Percentiles rank a stretch among this genome's conserved stretches.
Conservation (phyloP, 2,888 invertebrate genomes). For the Drosophila pegasa region DNA sequence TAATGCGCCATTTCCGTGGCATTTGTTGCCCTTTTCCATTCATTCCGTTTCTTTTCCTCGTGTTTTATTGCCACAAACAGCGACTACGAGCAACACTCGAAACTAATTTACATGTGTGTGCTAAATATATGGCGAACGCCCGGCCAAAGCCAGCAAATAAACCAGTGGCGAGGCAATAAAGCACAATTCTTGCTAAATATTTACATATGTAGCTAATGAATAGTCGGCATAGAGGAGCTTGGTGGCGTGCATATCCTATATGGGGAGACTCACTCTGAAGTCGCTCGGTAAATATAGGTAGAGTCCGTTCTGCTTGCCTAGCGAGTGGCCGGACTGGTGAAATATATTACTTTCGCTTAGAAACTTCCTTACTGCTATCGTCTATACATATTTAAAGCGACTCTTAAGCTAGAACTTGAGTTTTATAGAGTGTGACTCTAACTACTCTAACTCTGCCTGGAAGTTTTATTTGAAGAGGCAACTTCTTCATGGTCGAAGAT, state of each 20-base stretch:
- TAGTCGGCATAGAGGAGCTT: conserved; percentile 23
- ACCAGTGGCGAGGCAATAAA: conserved; percentile 21
- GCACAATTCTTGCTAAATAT: conserved; percentile 25
- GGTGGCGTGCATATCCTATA: not conserved
- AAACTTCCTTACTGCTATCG: not conserved
- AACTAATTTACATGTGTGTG: conserved; percentile 34
- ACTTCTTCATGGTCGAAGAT: not conserved
- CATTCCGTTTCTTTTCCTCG: too few relatives aligned
- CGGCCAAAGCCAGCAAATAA: conserved; percentile 14
- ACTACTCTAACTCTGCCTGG: too few relatives aligned
- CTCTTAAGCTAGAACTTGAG: too few relatives aligned
- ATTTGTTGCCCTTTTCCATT: conserved; percentile 36
- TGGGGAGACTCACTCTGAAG: not conserved
- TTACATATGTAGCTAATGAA: conserved; percentile 61
- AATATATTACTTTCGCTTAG: not conserved
- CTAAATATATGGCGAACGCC: conserved; percentile 1
- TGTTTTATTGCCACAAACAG: conserved; percentile 59
- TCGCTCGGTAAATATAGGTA: not conserved
- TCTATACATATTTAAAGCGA: too few relatives aligned
- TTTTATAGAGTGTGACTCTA: too few relatives aligned
- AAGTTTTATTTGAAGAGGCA: not conserved
- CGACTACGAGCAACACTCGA: conserved; percentile 18
- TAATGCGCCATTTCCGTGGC: conserved; percentile 75
- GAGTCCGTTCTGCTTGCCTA: too few relatives aligned
- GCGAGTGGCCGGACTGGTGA: not conserved